phyloP scores from a whole-genome alignment of 1,140 invertebrate genomes.

The Anastatus disparis region DNA sequence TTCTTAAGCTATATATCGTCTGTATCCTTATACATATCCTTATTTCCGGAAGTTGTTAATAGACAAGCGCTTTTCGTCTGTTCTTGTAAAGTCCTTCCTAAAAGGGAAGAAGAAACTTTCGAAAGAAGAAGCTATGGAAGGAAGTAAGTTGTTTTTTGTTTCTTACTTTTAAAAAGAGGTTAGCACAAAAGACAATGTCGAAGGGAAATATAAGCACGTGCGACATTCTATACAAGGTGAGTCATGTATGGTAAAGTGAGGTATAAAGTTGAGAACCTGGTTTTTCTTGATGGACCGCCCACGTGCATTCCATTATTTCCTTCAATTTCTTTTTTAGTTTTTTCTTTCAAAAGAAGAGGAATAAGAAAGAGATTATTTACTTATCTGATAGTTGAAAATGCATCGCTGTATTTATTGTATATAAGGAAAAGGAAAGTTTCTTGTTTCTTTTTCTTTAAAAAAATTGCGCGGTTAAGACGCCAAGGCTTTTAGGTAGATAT shows the following conservation, averaged over 20 bases:
- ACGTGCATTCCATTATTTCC: slow-evolving; percentile 17
- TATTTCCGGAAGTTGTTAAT: slow-evolving; percentile 6
- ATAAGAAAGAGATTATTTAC: not conserved
- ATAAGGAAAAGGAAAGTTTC: not conserved
- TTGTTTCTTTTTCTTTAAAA: not conserved
- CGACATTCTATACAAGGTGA: not conserved
- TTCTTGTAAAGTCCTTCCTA: no score
- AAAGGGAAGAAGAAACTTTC: no score
- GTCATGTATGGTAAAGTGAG: no score
- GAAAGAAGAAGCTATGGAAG: no score
- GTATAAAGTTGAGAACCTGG: no score
- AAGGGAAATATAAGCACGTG: not conserved
- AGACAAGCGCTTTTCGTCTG: not conserved
- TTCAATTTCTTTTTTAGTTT: not conserved
- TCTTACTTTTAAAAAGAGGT: no score
- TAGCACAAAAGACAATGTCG: no score
- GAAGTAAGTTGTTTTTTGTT: no score
- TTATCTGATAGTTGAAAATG: not conserved
- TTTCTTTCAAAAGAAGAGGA: not conserved
- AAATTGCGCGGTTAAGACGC: no score
- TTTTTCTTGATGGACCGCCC: slow-evolving; percentile 13
- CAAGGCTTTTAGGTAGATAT: no score
- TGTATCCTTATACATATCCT: not conserved
- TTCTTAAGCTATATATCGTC: no score
- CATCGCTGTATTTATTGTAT: not conserved